These are phyloP conservation scores for Pollimyrus isidori DNA, from an alignment of 2,113 vertebrate species.

Conservation along the genomic window DNA sequence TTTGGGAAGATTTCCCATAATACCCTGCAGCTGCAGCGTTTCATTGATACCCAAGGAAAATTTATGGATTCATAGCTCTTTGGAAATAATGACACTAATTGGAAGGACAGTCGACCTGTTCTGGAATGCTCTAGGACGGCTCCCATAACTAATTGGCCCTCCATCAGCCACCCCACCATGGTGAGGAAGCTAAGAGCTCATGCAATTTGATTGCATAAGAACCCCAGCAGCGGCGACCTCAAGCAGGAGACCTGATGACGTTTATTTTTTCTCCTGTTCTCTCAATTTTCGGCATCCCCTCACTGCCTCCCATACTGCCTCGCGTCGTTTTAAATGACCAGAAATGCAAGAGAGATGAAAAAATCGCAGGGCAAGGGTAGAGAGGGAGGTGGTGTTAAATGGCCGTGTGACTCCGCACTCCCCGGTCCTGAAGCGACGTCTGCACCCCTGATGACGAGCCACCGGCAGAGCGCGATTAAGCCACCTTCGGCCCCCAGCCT, in stretches of 20 bases:
- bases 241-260: background rate
- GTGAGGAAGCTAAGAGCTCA: background rate
- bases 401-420: background rate
- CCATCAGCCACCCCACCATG: background rate
- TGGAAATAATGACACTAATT: background rate
- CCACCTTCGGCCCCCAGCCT: constrained; percentile 74
- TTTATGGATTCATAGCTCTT: background rate
- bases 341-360: background rate
- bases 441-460: background rate
- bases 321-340: background rate
- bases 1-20: background rate
- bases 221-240: background rate
- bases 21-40: background rate
- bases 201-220: background rate
- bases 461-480: constrained; percentile 73
- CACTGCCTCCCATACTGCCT: background rate
- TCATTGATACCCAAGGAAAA: background rate
- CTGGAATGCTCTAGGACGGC: background rate
- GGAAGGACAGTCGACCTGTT: background rate
- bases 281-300: background rate
- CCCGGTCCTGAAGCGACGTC: background rate
- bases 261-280: background rate
- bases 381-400: background rate
- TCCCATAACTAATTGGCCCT: background rate
- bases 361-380: background rate